Evolutionary conservation across 2,797 vertebrate species (phyloP), one percentile per base, ranked within the genome.

Genomic region (Halcyon leucocephala): DNA sequence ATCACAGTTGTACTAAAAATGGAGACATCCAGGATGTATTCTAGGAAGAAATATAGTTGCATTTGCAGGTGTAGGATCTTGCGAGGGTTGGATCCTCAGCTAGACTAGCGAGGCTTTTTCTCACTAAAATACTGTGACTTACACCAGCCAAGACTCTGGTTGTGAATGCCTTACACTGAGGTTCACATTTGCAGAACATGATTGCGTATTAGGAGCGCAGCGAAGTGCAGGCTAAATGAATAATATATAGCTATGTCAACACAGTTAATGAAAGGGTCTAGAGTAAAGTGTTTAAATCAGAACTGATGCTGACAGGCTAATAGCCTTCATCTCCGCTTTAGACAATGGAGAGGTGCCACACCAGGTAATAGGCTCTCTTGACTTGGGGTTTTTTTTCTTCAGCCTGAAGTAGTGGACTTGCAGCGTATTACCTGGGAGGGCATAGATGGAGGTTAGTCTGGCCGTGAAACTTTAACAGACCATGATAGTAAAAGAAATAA

Each of bases 181-280:
- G 46, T 85, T 94, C 33, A 81, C 79, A 54, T 95, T 95, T 95
- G 18, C 73, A 88, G 95, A 80, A 85, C 57, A 39, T 82, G 44
- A 83, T 89, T 95, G 65, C 12, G 12, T 84, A 76, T 97, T 95
- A 96, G 86, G 54, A 95, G 42, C 37, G 19, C 86, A 95, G 44
- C 85, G 87, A 85, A 95, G 92, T 95, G 76, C 76, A 95, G 96
- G 97, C 97, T 97, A 97, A 97, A 96, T 96, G 72, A 95, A 94
- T 96, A 96, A 97, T 95, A 90, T 94, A 88, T 80, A 95, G 57
- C 82, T 89, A 16, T 95, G 83, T 89, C 95, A 95, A 85, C 74
- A 82, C 22, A 72, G 88, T 91, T 97, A 98, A 96, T 97, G 93
- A 94, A 97, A 97, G 93, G 58, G 41, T 90, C 93, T 80, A 58